A percentile compares a stretch with the other conserved stretches of the same genome.
phyloP scores from a whole-genome alignment of 2,888 invertebrate genomes.

The Drosophila kanekoi region DNA sequence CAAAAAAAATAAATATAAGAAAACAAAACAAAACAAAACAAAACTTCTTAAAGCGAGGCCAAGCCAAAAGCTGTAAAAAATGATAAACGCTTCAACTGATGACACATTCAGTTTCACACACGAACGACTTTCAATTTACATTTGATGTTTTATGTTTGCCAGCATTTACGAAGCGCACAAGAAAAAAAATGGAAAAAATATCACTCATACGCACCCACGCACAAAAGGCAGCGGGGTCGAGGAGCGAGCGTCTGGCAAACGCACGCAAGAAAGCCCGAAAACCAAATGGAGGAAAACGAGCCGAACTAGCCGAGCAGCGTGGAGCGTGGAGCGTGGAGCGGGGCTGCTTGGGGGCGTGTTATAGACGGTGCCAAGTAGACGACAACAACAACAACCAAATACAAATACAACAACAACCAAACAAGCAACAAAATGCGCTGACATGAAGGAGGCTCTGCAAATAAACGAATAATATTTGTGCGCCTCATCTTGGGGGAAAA shows the following conservation, averaged over 20 bases:
- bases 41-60: slow-evolving; percentile 67
- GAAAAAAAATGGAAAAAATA: slow-evolving; percentile 56
- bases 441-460: slow-evolving; percentile 49
- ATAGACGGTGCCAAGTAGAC: slow-evolving; percentile 67
- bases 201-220: slow-evolving; percentile 79
- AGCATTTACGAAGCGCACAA: slow-evolving; percentile 68
- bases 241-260: slow-evolving; percentile 49
- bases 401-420: slow-evolving; percentile 20
- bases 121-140: slow-evolving; percentile 83
- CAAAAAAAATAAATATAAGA: slow-evolving; percentile 23
- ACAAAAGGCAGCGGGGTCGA: slow-evolving; percentile 52
- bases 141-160: slow-evolving; percentile 80
- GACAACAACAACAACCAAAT: slow-evolving; percentile 45
- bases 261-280: slow-evolving; percentile 44
- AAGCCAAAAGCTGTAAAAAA: slow-evolving; percentile 74
- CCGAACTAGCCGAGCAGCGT: slow-evolving; percentile 44
- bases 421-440: slow-evolving; percentile 21
- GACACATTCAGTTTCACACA: slow-evolving; percentile 83
- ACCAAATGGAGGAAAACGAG: slow-evolving; percentile 39
- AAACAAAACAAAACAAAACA: slow-evolving; percentile 3
- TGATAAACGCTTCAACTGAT: slow-evolving; percentile 81
- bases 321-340: too few relatives aligned
- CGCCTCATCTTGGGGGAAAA: slow-evolving; percentile 51
- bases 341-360: neutral
- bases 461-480: slow-evolving; percentile 76